Base-by-base conservation (phyloP, 2,888 invertebrate species). In the Dichetophora obliterata region DNA sequence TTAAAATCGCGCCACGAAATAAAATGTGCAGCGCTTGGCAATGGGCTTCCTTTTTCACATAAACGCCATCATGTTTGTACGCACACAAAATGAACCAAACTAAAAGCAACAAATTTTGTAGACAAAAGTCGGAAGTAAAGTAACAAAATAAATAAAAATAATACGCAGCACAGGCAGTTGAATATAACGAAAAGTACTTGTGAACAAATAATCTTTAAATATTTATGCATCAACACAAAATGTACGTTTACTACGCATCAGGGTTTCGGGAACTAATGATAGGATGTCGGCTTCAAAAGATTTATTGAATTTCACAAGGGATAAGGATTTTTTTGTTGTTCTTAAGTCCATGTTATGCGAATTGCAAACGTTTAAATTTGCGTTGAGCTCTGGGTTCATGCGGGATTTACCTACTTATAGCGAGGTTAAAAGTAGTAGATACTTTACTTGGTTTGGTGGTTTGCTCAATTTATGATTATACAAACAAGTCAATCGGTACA, bases 141-240 rank as follows among this genome's bases (percentile, higher is more conserved):
- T 27, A 22, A 59, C 59, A 24, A 14, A 16, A 59, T 16, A 59
- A 54, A 54, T 54, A 54, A 16, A 59, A 59, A 27, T 43, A 43
- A 43, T 43, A 14, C 24, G 24, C 4, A 8, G 11, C 8, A 27
- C 9, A 22, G 43, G 9, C 37, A 22, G 65, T 4, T 3, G 37
- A 66, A 19, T 31, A 37, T 11, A 66, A 37, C 37, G 66, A 22
- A 66, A 66, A 66, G 66, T 66, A 66, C 66, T 66, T 66, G 34
- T 37, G 66, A 66, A 66, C 66, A 66, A 66, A 66, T 66, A 66
- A 66, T 66, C 66, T 66, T 66, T 34, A 66, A 66, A 66, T 66
- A 66, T 66, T 66, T 66, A 66, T 66, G 14, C 43, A 66, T 66
- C 66, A 66, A 37, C 66, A 22, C 66, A 22, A 11, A 59, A 22